phyloP scores from a whole-genome alignment of 23 tunicate species.

The Diplosoma virens region DNA sequence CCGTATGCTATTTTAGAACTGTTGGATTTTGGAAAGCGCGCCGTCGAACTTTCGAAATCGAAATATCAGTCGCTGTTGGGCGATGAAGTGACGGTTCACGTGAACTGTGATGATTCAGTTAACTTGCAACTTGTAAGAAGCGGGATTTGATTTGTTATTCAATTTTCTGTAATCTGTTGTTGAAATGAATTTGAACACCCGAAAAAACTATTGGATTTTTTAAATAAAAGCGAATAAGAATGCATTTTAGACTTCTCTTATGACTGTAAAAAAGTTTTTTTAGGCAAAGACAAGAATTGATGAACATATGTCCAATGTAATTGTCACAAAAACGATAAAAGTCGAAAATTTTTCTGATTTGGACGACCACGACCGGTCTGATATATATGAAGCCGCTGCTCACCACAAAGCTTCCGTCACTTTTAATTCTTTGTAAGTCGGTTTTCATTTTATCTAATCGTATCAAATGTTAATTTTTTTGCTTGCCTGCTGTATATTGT shows the following conservation, averaged over 20 bases:
- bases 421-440: neutral
- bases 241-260: too few relatives aligned
- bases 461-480: too few relatives aligned
- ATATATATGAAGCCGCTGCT: conserved; percentile 24
- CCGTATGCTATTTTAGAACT: neutral
- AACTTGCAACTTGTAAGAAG: too few relatives aligned
- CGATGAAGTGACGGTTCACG: neutral
- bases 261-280: too few relatives aligned
- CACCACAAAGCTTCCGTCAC: conserved; percentile 7
- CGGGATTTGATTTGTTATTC: too few relatives aligned
- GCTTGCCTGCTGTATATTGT: too few relatives aligned
- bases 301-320: neutral
- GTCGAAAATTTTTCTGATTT: conserved; percentile 5
- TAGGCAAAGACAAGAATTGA: conserved; percentile 16
- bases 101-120: neutral
- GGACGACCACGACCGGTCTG: conserved; percentile 15
- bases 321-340: conserved; percentile 13
- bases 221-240: too few relatives aligned
- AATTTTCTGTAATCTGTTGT: too few relatives aligned
- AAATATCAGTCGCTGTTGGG: neutral
- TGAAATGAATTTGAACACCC: too few relatives aligned
- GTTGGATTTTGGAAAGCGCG: conserved; percentile 6
- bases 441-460: neutral
- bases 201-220: too few relatives aligned
- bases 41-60: neutral